Conservation (phyloP, 1,140 invertebrate genomes). For the Drosophila sturtevanti region DNA sequence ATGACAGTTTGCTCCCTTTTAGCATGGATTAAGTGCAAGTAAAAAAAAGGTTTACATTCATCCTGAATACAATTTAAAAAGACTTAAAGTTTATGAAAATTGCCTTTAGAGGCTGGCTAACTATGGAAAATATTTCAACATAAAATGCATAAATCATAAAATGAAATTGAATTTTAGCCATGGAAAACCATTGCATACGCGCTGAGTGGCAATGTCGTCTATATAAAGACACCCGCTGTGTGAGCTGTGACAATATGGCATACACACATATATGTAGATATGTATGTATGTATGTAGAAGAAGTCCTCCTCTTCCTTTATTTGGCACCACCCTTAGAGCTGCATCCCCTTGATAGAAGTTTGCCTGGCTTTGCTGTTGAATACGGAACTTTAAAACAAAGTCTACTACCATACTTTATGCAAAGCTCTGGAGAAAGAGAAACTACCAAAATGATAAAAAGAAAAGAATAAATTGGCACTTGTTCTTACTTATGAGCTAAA, state of each 20-base stretch:
- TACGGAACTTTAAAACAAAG: constrained; percentile 66
- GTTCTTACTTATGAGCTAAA: constrained; percentile 47
- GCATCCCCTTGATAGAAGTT: constrained; percentile 39
- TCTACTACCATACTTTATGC: constrained; percentile 54
- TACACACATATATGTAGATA: not conserved
- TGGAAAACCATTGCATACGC: constrained; percentile 48
- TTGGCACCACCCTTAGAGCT: not conserved
- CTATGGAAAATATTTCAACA: constrained; percentile 44
- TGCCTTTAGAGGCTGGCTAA: constrained; percentile 17
- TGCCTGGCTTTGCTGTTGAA: constrained; percentile 56
- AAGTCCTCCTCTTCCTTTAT: not conserved
- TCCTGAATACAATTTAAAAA: constrained; percentile 16
- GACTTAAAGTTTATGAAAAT: constrained; percentile 56
- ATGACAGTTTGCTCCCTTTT: constrained; percentile 1
- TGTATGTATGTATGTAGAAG: not conserved
- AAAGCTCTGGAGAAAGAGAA: constrained; percentile 54
- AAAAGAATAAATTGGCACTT: constrained; percentile 6
- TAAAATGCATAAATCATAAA: constrained; percentile 79
- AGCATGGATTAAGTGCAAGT: not conserved
- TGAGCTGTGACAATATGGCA: constrained; percentile 62
- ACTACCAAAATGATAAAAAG: constrained; percentile 24
- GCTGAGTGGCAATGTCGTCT: constrained; percentile 26
- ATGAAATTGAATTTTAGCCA: constrained; percentile 72
- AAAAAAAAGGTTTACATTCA: not conserved
- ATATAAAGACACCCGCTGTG: constrained; percentile 28